Evolutionary conservation across 2,888 invertebrate species (phyloP).

Genomic region (Aporophyla lueneburgensis): DNA sequence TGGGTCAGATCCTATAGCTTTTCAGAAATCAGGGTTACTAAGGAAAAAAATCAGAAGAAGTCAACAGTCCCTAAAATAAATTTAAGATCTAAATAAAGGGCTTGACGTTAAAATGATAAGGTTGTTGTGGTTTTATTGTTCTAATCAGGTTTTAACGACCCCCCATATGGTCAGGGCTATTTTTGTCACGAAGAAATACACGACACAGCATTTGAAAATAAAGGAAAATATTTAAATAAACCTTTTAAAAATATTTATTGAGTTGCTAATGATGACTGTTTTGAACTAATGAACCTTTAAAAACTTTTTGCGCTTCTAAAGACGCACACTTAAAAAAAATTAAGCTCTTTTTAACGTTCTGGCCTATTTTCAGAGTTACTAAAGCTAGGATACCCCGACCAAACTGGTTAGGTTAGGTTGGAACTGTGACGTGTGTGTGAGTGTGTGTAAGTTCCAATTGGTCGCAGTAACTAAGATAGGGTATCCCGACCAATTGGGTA

Average conservation of each 20-base stretch:
- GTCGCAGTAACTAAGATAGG: background rate
- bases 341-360: background rate
- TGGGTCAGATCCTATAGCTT: no score
- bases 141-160: background rate
- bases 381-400: background rate
- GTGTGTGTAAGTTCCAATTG: background rate
- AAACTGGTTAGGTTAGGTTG: background rate
- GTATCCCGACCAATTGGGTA: background rate
- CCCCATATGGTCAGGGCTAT: background rate
- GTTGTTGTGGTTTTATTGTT: slow-evolving; percentile 3
- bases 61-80: background rate
- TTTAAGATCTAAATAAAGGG: background rate
- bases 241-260: background rate
- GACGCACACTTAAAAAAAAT: background rate
- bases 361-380: background rate
- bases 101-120: background rate
- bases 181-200: background rate
- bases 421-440: no score
- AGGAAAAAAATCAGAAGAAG: background rate
- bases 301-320: background rate
- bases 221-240: background rate
- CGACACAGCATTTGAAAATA: background rate
- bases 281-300: background rate
- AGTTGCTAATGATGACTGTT: background rate
- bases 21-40: no score